phyloP scores from a whole-genome alignment of 2,797 vertebrate species.

The Margarornis squamiger region DNA sequence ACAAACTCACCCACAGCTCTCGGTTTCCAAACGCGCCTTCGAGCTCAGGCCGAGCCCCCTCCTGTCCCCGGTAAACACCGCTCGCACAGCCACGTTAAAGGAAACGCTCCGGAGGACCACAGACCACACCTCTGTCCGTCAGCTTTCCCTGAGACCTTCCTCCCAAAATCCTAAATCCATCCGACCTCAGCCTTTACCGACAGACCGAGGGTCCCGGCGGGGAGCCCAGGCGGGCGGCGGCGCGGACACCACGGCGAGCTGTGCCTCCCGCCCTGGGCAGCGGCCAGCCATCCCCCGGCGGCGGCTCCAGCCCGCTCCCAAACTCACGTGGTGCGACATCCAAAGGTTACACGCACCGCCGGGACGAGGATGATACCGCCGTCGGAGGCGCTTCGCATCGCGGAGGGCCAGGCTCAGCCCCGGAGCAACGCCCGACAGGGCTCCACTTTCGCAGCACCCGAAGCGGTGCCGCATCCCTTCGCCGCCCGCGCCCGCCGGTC shows the following conservation, averaged over 20 bases:
- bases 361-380: not conserved
- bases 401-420: not conserved
- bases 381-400: not conserved
- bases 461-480: not conserved
- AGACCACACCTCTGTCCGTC: not conserved
- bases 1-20: not conserved
- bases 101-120: not conserved
- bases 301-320: constrained; percentile 21
- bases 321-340: constrained; percentile 57
- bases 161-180: not conserved
- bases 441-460: not conserved
- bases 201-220: not conserved
- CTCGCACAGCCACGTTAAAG: not conserved
- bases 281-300: not conserved
- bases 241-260: not conserved
- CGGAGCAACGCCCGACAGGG: not conserved
- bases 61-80: not conserved
- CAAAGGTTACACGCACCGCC: constrained; percentile 53
- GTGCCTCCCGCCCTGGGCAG: not conserved
- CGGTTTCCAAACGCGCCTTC: not conserved
- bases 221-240: not conserved
- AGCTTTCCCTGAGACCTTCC: not conserved
- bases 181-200: not conserved
- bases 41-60: not conserved
- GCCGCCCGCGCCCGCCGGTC: not conserved